Base-by-base conservation (phyloP, 1,140 invertebrate genomes). In the Dinothrombium tinctorium region DNA sequence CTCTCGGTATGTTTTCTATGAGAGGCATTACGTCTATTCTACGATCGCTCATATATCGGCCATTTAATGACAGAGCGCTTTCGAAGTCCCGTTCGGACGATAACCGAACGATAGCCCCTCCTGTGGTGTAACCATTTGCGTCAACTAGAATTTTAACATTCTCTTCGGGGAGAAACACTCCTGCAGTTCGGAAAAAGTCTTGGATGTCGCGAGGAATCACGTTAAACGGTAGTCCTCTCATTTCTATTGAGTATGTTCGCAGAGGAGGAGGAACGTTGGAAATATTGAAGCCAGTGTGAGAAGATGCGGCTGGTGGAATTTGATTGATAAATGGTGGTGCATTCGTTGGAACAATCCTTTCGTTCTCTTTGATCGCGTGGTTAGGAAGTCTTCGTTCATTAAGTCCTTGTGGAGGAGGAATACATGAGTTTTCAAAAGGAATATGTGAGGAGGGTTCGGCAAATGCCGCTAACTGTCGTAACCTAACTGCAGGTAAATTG, bases 81-180 rank as follows among this genome's bases (percentile, higher is more conserved):
- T 71, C 63, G 40, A 74, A 74, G 29, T 71, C 71, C 7, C 50
- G 15, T 67, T 69, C 1, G 60, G 53, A 43, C 4, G 62, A 64
- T 53, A 89, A 87, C 48, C 72, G 68, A 2, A 89, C 68, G 51
- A 71, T 82, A 8, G 73, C 79, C 19, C 74, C 70, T 1, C 81
- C 81, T 0, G 72, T 74, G 8, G 75, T 65, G 21, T 72, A 68
- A 0, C 83, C 81, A 46, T 72, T 66, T 11, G 69, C 67, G 48
- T 84, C 75, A 51, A 74, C 78, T 7, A 81, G 71, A 47, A 89
- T 64, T 57, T 86, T 86, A 23, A 90, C 68, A 3, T 80, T 77
- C 51, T 76, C 73, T 44, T 74, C 74, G 8, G 73, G 69, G 28
- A 89, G 79, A 50, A 71, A 69, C 37, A 74, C 66, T 7, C 71